Conservation (phyloP, 2,797 vertebrate species). For the Tachyglossus aculeatus region DNA sequence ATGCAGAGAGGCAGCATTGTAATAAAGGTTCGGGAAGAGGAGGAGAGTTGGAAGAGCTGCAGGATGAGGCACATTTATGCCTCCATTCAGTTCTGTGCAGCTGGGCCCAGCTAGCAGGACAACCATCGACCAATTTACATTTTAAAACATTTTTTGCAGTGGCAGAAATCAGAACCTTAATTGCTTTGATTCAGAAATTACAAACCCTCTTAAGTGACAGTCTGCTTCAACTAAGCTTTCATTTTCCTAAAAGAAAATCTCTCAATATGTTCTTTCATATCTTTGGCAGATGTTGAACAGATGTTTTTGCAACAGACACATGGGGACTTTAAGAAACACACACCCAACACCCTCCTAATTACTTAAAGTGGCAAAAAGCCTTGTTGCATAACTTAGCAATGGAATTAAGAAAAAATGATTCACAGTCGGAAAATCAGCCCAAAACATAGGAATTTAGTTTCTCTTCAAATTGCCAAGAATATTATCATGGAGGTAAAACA, state of each 20-base stretch:
- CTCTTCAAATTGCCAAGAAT: neutral
- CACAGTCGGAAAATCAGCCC: constrained; percentile 4
- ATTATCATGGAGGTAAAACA: neutral
- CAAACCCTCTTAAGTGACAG: constrained; percentile 27
- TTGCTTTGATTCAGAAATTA: constrained; percentile 8
- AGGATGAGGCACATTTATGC: no score
- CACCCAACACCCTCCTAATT: constrained; percentile 60
- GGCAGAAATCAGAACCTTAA: constrained; percentile 23
- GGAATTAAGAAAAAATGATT: constrained; percentile 50
- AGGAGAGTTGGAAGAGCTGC: neutral
- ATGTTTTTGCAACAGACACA: constrained; percentile 68
- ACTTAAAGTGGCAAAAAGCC: constrained; percentile 56
- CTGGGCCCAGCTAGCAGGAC: constrained; percentile 16
- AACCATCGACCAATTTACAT: constrained; percentile 35
- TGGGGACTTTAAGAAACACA: constrained; percentile 58
- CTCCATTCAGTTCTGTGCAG: neutral
- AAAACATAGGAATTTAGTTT: constrained; percentile 31
- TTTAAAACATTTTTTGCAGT: constrained; percentile 15
- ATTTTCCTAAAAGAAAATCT: constrained; percentile 40
- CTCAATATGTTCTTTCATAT: constrained; percentile 30
- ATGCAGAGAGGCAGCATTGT: no score
- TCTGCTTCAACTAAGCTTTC: constrained; percentile 39
- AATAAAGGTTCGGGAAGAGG: no score
- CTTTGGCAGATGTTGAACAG: constrained; percentile 72
- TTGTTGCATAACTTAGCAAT: constrained; percentile 50